These are phyloP conservation scores for Potamarius usumacintae DNA, from an alignment of 2,113 vertebrate species.

Conservation along the genomic window DNA sequence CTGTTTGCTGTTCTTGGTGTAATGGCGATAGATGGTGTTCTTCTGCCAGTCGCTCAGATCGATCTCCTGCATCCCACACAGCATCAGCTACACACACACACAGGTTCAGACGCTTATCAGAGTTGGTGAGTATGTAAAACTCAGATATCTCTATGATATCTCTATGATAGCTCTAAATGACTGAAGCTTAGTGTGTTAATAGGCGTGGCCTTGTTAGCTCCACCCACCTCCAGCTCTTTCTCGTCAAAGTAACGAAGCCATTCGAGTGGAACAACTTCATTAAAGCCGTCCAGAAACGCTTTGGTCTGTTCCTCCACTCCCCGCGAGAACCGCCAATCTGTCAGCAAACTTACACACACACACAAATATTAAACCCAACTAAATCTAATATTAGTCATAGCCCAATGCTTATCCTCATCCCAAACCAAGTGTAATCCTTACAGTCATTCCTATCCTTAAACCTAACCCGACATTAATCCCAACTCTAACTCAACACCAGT, in stretches of 20 bases:
- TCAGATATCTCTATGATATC: neutral
- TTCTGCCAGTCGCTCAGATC: conserved; percentile 96
- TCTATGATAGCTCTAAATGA: neutral
- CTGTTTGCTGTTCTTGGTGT: conserved; percentile 98
- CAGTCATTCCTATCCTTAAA: no score
- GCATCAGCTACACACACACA: conserved; percentile 82
- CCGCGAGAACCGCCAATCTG: conserved; percentile 94
- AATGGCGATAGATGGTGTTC: conserved; percentile 95
- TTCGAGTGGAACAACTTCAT: conserved; percentile 93
- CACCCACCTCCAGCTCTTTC: conserved; percentile 90
- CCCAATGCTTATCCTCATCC: neutral
- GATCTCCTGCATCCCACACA: conserved; percentile 98
- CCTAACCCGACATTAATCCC: no score
- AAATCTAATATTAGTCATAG: neutral
- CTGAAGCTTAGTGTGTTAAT: neutral
- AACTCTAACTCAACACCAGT: neutral
- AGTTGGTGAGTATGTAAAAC: neutral
- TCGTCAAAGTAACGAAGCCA: conserved; percentile 97
- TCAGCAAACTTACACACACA: conserved; percentile 80
- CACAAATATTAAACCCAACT: neutral
- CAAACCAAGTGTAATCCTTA: neutral
- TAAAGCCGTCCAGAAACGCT: conserved; percentile 96
- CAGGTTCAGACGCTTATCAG: neutral
- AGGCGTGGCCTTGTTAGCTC: neutral
- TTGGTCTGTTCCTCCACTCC: conserved; percentile 97